A percentile compares a stretch with the other conserved stretches of the same genome.
Evolutionary conservation across 2,888 invertebrate species (phyloP).

Genomic region (Leucoma salicis): DNA sequence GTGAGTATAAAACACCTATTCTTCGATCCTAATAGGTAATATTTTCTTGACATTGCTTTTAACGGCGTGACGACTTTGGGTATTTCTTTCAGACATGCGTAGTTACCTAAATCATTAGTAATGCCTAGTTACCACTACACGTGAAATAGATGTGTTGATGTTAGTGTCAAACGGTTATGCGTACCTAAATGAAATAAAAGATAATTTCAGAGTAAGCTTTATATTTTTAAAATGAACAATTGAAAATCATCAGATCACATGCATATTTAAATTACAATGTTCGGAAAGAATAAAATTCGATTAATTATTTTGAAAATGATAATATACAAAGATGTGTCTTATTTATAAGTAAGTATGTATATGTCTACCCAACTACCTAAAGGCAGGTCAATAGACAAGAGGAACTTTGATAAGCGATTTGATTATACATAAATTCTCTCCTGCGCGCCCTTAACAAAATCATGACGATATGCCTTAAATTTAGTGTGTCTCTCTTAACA

Average conservation of each 20-base stretch:
- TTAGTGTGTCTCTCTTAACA: conserved; percentile 41
- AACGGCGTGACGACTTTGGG: too few relatives aligned
- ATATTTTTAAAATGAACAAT: conserved; percentile 29
- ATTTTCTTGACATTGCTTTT: too few relatives aligned
- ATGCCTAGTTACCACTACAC: conserved; percentile 3
- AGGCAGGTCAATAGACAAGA: conserved; percentile 34
- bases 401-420: conserved; percentile 44
- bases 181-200: conserved; percentile 17
- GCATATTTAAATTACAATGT: conserved; percentile 26
- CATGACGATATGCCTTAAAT: conserved; percentile 51
- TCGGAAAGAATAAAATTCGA: conserved; percentile 19
- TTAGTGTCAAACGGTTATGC: background rate
- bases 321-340: conserved; percentile 22
- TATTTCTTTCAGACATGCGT: too few relatives aligned
- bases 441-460: conserved; percentile 28
- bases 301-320: conserved; percentile 18
- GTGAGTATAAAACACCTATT: too few relatives aligned
- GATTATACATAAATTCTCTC: conserved; percentile 23
- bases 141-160: background rate
- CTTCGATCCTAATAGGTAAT: too few relatives aligned
- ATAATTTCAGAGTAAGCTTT: conserved; percentile 33
- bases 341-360: conserved; percentile 15
- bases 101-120: too few relatives aligned
- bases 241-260: conserved; percentile 33
- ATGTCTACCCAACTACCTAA: conserved; percentile 26